These are phyloP conservation scores for Camelus bactrianus DNA, from an alignment of 2,113 vertebrate species.

Conservation along the genomic window DNA sequence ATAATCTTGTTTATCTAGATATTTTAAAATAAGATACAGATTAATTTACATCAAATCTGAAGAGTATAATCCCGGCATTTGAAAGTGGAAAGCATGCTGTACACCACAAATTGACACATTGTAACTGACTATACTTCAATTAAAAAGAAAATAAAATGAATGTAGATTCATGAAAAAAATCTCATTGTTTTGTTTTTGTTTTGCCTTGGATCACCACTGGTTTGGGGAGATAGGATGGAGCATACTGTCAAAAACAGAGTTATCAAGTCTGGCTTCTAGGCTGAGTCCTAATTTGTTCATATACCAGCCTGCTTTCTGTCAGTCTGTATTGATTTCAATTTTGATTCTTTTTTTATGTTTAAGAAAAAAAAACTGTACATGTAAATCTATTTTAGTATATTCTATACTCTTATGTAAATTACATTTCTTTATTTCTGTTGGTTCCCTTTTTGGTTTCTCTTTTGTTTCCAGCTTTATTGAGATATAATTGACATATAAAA, in stretches of 20 bases:
- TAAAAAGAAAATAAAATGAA: background rate
- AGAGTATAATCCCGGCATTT: background rate
- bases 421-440: background rate
- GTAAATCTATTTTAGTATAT: background rate
- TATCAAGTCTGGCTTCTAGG: background rate
- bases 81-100: background rate
- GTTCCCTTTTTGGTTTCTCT: background rate
- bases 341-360: constrained; percentile 2
- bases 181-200: constrained; percentile 1
- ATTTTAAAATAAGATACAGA: background rate
- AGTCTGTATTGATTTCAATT: constrained; percentile 15
- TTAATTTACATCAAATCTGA: background rate
- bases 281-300: background rate
- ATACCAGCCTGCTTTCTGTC: background rate
- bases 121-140: too few species aligned
- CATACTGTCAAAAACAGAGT: background rate
- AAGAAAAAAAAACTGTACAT: background rate
- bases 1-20: background rate
- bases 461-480: constrained; percentile 14
- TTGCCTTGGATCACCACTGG: background rate
- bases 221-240: background rate
- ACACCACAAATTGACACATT: too few species aligned
- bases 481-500: background rate
- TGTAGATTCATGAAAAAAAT: constrained; percentile 18
- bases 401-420: constrained; percentile 8